These are phyloP conservation scores for Aspidoscelis tigris DNA, from an alignment of 2,113 vertebrate species.

Conservation along the genomic window DNA sequence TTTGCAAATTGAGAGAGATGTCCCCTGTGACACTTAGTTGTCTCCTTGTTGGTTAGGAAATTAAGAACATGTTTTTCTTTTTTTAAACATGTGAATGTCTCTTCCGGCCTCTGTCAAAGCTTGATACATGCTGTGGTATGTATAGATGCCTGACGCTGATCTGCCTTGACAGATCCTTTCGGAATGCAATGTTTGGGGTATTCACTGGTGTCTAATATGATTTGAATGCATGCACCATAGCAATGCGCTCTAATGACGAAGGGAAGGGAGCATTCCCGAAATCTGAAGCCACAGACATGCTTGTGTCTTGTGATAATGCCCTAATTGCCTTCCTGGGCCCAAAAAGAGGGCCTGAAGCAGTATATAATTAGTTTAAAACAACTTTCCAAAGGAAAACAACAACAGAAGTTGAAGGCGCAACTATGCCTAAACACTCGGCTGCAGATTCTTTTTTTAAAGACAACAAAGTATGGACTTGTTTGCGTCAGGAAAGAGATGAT, in stretches of 20 bases:
- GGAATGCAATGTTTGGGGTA: not conserved
- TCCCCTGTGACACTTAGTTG: not conserved
- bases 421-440: too few relatives aligned
- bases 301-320: not conserved
- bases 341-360: not conserved
- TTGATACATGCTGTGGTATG: not conserved
- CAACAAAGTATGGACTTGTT: too few relatives aligned
- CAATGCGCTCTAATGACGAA: not conserved
- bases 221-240: not conserved
- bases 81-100: not conserved
- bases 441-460: too few relatives aligned
- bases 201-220: slow-evolving; percentile 7
- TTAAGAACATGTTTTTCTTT: not conserved
- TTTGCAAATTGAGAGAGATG: too few relatives aligned
- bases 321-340: not conserved
- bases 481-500: too few relatives aligned
- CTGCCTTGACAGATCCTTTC: not conserved
- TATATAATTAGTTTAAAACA: not conserved
- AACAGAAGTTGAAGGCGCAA: too few relatives aligned
- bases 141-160: not conserved
- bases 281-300: not conserved
- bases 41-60: not conserved
- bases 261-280: not conserved
- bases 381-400: too few relatives aligned
- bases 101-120: not conserved